Evolutionary conservation across 2,888 invertebrate species (phyloP).

Genomic region (Pseudoips prasinana): DNA sequence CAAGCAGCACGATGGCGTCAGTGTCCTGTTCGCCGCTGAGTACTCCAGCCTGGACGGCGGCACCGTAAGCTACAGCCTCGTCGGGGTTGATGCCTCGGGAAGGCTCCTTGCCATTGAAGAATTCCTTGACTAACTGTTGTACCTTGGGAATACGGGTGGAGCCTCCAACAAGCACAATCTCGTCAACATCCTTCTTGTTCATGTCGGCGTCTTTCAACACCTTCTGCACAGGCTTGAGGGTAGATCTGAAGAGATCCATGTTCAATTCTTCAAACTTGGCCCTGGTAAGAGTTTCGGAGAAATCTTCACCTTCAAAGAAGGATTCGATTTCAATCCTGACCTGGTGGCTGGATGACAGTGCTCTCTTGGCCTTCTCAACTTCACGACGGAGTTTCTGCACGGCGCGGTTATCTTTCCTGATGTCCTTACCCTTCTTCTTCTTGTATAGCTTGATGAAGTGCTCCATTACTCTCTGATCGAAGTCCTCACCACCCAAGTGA

Average conservation of each 20-base stretch:
- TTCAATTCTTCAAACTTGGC: constrained; percentile 99
- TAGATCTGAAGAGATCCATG: constrained; percentile 95
- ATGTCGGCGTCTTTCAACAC: constrained; percentile 98
- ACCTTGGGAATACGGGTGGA: constrained; percentile 99
- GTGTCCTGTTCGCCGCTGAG: constrained; percentile 98
- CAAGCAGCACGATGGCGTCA: constrained; percentile 96
- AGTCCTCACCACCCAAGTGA: constrained; percentile 99
- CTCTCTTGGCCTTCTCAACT: constrained; percentile 98
- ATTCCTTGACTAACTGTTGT: constrained; percentile 95
- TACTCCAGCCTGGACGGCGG: constrained; percentile 99
- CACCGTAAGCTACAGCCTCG: constrained; percentile 99
- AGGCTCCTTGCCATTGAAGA: constrained; percentile 99
- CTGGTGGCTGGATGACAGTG: constrained; percentile 96
- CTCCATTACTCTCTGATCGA: constrained; percentile 99
- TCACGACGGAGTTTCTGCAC: constrained; percentile 98
- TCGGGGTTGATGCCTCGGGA: constrained; percentile 99
- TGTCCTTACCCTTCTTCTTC: constrained; percentile 99
- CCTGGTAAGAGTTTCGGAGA: constrained; percentile 98
- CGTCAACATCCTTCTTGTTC: constrained; percentile 98
- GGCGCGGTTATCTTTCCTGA: constrained; percentile 96
- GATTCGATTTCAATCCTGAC: constrained; percentile 99
- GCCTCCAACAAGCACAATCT: constrained; percentile 99
- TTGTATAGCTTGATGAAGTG: constrained; percentile 99
- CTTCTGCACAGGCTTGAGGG: constrained; percentile 97
- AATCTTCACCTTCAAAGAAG: constrained; percentile 98